Conservation (phyloP, 35 echinoderm and acorn worm genomes). For the Heliocidaris tuberculata region DNA sequence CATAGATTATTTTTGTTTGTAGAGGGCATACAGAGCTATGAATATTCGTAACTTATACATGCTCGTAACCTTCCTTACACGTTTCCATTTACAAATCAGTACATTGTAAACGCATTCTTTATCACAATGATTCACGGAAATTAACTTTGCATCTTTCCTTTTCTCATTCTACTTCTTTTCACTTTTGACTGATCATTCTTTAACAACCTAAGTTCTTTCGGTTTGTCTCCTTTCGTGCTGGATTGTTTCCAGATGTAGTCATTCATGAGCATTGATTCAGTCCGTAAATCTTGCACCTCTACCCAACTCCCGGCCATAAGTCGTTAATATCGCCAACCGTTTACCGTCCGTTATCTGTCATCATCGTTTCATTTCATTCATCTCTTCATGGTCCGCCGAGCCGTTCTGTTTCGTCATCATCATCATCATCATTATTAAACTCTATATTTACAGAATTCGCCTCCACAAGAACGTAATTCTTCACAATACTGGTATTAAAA, state of each 20-base stretch:
- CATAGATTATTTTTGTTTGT: no score
- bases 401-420: neutral
- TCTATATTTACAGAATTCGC: slow-evolving; percentile 18
- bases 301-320: slow-evolving; percentile 21
- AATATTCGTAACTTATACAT: no score
- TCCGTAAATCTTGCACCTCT: slow-evolving; percentile 28
- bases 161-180: neutral
- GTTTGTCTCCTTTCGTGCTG: neutral
- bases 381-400: neutral
- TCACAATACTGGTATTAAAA: neutral
- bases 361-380: neutral
- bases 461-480: neutral
- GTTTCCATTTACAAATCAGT: no score
- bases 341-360: neutral
- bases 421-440: neutral
- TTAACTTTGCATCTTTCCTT: neutral
- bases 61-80: no score
- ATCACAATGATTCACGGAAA: no score
- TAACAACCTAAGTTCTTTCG: neutral
- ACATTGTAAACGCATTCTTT: no score
- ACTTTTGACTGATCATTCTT: neutral
- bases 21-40: no score
- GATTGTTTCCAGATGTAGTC: neutral
- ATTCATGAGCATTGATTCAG: neutral
- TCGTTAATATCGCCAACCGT: neutral